phyloP scores from a whole-genome alignment of 2,113 vertebrate genomes.

The Siphamia tubifer region DNA sequence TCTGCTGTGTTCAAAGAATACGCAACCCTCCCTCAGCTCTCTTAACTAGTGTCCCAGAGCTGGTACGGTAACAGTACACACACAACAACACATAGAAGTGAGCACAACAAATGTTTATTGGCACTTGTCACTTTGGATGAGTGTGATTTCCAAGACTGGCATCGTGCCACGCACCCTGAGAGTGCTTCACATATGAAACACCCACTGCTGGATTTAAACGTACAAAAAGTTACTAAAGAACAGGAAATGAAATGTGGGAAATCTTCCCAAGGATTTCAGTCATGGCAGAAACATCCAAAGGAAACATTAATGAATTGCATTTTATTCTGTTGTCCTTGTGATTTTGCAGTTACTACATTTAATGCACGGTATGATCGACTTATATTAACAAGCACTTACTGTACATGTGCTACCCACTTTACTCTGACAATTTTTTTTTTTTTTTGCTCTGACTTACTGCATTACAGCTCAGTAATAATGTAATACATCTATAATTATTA shows the following conservation, averaged over 20 bases:
- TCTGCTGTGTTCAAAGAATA: conserved; percentile 57
- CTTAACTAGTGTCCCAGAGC: conserved; percentile 22
- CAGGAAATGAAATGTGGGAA: background rate
- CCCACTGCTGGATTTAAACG: background rate
- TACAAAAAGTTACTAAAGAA: background rate
- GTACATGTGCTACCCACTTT: too few relatives aligned
- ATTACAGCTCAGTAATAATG: too few relatives aligned
- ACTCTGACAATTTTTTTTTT: too few relatives aligned
- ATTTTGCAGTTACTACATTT: background rate
- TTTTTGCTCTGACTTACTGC: too few relatives aligned
- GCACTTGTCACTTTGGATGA: conserved; percentile 43
- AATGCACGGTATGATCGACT: background rate
- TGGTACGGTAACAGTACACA: too few relatives aligned
- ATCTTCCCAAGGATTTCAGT: background rate
- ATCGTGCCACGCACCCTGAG: conserved; percentile 6
- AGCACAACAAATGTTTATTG: conserved; percentile 44
- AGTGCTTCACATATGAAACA: conserved; percentile 26
- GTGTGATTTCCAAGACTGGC: conserved; percentile 30
- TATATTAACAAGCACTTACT: too few relatives aligned
- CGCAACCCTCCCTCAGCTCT: conserved; percentile 36
- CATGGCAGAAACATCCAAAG: background rate
- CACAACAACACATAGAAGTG: conserved; percentile 26
- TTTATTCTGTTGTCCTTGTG: background rate
- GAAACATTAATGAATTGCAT: background rate
- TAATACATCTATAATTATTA: too few relatives aligned